Conservation (phyloP, 2,797 vertebrate genomes). For the Pangasius larnaudii region DNA sequence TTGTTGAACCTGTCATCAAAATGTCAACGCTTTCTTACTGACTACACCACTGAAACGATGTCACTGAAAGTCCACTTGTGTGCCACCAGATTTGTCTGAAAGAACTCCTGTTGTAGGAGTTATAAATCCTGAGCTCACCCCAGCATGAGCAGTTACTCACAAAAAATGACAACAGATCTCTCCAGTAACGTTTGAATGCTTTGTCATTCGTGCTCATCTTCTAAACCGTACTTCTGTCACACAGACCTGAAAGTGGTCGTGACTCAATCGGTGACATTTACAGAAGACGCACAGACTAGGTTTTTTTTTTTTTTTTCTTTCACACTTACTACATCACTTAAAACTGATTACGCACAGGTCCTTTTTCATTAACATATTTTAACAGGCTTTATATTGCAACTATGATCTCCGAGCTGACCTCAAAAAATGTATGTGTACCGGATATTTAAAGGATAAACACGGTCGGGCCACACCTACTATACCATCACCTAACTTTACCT, state of each 20-base stretch:
- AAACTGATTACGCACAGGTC: neutral
- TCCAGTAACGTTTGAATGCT: neutral
- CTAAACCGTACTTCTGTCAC: neutral
- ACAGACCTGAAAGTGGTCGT: neutral
- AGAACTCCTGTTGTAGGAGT: slow-evolving; percentile 33
- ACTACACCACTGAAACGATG: neutral
- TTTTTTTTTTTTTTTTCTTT: neutral
- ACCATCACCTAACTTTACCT: neutral
- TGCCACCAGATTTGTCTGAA: neutral
- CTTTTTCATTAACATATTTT: neutral
- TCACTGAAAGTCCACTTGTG: neutral
- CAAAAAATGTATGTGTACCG: neutral
- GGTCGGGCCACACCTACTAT: slow-evolving; percentile 18
- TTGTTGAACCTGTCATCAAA: neutral
- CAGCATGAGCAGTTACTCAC: slow-evolving; percentile 21
- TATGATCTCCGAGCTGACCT: slow-evolving; percentile 2
- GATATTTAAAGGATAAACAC: slow-evolving; percentile 20
- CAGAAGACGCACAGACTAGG: neutral
- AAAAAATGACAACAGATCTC: neutral
- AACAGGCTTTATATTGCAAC: neutral
- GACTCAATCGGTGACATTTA: slow-evolving; percentile 26
- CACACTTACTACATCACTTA: slow-evolving; percentile 10
- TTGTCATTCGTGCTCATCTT: neutral
- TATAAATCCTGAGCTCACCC: slow-evolving; percentile 38
- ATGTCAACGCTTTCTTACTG: slow-evolving; percentile 43